phyloP scores from a whole-genome alignment of 2,888 invertebrate genomes.

The Ichneumon xanthorius region DNA sequence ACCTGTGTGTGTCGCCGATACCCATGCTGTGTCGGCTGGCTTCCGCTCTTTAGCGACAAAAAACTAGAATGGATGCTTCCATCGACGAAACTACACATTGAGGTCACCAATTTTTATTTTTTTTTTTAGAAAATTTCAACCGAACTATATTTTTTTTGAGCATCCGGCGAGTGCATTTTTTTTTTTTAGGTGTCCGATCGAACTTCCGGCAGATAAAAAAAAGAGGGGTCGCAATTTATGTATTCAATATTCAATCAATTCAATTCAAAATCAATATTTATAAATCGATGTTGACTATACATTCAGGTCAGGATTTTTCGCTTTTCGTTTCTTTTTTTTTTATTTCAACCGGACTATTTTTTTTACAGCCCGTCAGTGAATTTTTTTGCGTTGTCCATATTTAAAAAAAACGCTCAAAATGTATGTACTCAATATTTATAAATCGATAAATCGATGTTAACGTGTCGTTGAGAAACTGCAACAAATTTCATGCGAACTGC shows the following conservation, averaged over 20 bases:
- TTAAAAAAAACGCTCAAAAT: no score
- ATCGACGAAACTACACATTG: background rate
- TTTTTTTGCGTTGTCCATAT: no score
- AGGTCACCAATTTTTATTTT: no score
- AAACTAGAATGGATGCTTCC: background rate
- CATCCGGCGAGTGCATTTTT: no score
- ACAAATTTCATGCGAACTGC: background rate
- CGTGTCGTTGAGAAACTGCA: background rate
- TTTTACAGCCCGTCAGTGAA: no score
- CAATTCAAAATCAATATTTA: background rate
- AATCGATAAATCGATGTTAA: background rate
- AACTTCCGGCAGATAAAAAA: background rate
- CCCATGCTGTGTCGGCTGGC: background rate
- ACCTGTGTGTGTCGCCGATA: conserved; percentile 6
- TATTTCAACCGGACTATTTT: no score
- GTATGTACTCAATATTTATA: background rate
- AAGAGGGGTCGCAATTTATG: background rate
- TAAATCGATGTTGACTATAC: background rate
- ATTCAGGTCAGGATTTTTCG: no score
- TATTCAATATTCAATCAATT: background rate
- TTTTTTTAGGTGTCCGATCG: no score
- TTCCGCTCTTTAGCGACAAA: background rate
- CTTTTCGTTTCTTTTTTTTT: no score
- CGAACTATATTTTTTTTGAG: no score
- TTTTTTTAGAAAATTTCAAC: no score